Evolutionary conservation across 1,140 invertebrate genomes (phyloP), one percentile per base, ranked within the genome.

Genomic region (Bombus impatiens): DNA sequence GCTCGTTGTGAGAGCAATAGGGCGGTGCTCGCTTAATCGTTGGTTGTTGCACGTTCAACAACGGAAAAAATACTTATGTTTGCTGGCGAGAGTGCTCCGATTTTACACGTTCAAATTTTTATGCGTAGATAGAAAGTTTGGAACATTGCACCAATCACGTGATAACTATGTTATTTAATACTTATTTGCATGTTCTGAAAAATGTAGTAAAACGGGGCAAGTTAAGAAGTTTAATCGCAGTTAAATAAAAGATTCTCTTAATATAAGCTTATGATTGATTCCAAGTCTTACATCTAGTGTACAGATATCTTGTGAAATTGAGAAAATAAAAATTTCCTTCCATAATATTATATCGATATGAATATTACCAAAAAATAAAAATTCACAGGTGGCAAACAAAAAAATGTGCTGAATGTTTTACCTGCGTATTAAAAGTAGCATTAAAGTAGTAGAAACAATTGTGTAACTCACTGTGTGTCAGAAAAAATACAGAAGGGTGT

Each of bases 11-110:
- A 40, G 59, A 40, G 65, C 53, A 67, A 72, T 22, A 62, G 68
- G 79, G 78, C 72, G 87, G 71, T 62, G 71, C 67, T 78, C 57
- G 70, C 8, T 78, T 89, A 89, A 89, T 87, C 88, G 71, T 18
- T 32, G 71, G 71, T 32, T 74, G n/a, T 71, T 47, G 71, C 71
- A 12, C 71, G 15, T 42, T 6, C 13, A 25, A 44, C 4, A 32
- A 44, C 71, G n/a, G 71, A 32, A 22, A 44, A 82, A 53, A 57
- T 77, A 15, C 25, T 77, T 37, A 25, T 59, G 10, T 15, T 57
- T 15, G 10, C 9, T 22, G 15, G 32, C 22, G 22, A 76, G 74
- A 76, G n/a, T 4, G 72, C 9, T 57, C 9, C 32, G 22, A 3
- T 72, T 71, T 37, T 40, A 9, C 25, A 40, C 37, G 6, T 71